Evolutionary conservation across 2,888 invertebrate species (phyloP).

Genomic region (Leptinotarsa haldemani): DNA sequence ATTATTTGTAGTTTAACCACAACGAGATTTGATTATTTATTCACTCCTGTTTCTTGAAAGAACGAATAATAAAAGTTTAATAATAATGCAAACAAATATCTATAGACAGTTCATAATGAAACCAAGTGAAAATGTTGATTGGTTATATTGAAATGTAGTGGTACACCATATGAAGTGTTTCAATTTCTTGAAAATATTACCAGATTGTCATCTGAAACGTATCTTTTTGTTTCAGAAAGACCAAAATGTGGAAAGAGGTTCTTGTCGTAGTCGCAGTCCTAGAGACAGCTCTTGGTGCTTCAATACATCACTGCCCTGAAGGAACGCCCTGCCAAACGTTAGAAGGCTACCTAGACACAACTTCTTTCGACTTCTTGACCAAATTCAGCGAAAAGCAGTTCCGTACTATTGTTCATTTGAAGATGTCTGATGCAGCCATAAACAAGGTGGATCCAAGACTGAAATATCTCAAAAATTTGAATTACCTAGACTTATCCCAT

Average conservation of each 20-base stretch:
- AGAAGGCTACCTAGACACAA: slow-evolving; percentile 76
- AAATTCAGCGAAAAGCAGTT: slow-evolving; percentile 65
- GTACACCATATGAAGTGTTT: too few species aligned
- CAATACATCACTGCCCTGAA: slow-evolving; percentile 67
- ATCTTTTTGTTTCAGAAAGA: slow-evolving; percentile 49
- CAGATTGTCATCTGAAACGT: not conserved
- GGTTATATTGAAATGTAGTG: not conserved
- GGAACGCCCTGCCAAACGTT: slow-evolving; percentile 71
- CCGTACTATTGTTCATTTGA: slow-evolving; percentile 54
- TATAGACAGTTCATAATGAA: too few species aligned
- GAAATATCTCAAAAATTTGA: slow-evolving; percentile 59
- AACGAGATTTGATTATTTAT: too few species aligned
- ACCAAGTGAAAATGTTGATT: too few species aligned
- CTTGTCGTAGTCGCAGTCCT: slow-evolving; percentile 43
- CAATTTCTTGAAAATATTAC: too few species aligned
- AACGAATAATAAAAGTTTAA: too few species aligned
- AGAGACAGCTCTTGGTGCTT: slow-evolving; percentile 51
- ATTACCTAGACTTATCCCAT: slow-evolving; percentile 57
- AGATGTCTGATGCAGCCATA: slow-evolving; percentile 54
- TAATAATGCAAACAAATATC: too few species aligned
- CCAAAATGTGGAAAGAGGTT: slow-evolving; percentile 50
- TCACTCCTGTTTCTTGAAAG: too few species aligned
- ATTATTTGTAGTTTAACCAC: too few species aligned
- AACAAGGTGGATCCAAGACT: slow-evolving; percentile 58
- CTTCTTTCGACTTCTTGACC: slow-evolving; percentile 81